These are phyloP conservation scores for Campaea margaritaria DNA, from an alignment of 2,888 invertebrate species.

Conservation along the genomic window DNA sequence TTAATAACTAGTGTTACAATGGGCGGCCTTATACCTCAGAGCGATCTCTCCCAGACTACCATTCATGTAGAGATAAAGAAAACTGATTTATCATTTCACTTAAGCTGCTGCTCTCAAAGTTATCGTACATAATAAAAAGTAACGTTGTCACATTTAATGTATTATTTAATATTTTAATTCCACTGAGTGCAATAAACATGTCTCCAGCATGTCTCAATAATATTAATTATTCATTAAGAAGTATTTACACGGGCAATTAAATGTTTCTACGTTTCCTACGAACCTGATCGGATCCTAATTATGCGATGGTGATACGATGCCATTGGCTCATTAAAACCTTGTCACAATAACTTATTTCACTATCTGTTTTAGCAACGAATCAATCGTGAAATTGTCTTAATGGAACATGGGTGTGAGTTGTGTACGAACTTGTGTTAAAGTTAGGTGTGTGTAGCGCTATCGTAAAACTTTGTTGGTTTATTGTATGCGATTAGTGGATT, in stretches of 20 bases:
- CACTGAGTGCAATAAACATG: conserved; percentile 21
- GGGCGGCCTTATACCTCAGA: too few relatives aligned
- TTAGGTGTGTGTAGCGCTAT: conserved; percentile 8
- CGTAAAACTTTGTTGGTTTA: conserved; percentile 39
- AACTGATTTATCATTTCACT: conserved; percentile 21
- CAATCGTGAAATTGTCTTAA: neutral
- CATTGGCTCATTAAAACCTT: conserved; percentile 1
- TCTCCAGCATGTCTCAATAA: conserved; percentile 21
- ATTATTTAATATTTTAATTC: conserved; percentile 22
- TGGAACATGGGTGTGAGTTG: neutral
- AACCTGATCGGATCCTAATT: conserved; percentile 15
- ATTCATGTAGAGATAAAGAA: conserved; percentile 11
- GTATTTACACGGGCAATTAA: conserved; percentile 50
- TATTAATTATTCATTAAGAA: conserved; percentile 49
- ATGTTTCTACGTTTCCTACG: conserved; percentile 35
- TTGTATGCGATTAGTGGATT: conserved; percentile 38
- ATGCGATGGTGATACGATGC: conserved; percentile 1
- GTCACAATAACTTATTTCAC: neutral
- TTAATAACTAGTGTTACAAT: too few relatives aligned
- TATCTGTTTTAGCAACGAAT: neutral
- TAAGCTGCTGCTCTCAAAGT: conserved; percentile 2
- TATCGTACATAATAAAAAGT: conserved; percentile 17
- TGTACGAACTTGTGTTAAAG: neutral
- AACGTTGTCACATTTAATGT: conserved; percentile 14
- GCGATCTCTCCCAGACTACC: too few relatives aligned